These are phyloP conservation scores for Cyprinus carpio DNA, from an alignment of 2,113 vertebrate species.

Conservation along the genomic window DNA sequence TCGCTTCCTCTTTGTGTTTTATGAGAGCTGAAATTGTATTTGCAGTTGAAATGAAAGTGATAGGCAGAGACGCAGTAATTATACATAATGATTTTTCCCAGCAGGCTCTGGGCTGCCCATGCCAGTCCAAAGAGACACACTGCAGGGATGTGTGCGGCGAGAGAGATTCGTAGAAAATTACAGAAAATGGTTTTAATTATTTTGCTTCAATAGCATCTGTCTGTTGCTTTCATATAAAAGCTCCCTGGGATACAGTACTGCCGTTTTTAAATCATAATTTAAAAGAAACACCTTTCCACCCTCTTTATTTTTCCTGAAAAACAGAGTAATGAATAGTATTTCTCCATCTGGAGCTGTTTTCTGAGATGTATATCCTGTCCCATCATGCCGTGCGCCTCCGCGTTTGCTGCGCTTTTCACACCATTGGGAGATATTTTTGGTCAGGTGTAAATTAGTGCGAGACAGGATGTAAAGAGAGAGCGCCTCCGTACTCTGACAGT, in stretches of 20 bases:
- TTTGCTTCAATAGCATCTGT: conserved; percentile 39
- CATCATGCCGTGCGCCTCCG: conserved; percentile 22
- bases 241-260: conserved; percentile 4
- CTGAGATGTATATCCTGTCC: not conserved
- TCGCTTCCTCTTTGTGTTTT: conserved; percentile 37
- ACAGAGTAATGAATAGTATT: not conserved
- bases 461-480: conserved; percentile 23
- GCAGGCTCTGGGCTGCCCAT: conserved; percentile 31
- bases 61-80: conserved; percentile 51
- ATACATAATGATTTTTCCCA: conserved; percentile 53
- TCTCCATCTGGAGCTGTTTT: conserved; percentile 28
- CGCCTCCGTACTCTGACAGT: not conserved
- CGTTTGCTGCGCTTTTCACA: conserved; percentile 15
- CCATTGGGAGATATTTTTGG: conserved; percentile 46
- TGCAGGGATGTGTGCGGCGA: not conserved
- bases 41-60: conserved; percentile 47
- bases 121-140: conserved; percentile 29
- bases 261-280: conserved; percentile 1
- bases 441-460: conserved; percentile 53
- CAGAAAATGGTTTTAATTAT: conserved; percentile 55
- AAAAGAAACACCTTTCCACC: conserved; percentile 25
- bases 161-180: conserved; percentile 40
- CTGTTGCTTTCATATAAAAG: conserved; percentile 33
- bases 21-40: conserved; percentile 53
- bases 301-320: not conserved